Percentiles rank a stretch among this genome's conserved stretches.
Evolutionary conservation across 2,797 vertebrate species (phyloP).

Genomic region (Coregonus ussuriensis): DNA sequence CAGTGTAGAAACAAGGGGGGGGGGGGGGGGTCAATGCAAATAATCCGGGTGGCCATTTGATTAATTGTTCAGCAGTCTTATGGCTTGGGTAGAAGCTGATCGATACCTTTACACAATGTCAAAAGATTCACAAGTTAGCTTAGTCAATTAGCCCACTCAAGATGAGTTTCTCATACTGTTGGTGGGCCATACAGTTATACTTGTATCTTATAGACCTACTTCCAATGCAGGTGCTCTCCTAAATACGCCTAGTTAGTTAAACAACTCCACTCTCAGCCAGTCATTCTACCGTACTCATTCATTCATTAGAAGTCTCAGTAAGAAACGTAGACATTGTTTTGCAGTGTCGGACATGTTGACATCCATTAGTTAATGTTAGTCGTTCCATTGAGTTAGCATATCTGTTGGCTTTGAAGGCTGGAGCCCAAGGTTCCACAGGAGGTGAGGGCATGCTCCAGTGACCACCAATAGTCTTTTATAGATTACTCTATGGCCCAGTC

Average conservation of each 20-base stretch:
- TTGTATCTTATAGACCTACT: background rate
- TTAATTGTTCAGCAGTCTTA: too few species aligned
- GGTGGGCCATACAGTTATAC: background rate
- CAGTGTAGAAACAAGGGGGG: too few species aligned
- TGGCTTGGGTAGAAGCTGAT: too few species aligned
- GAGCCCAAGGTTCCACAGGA: constrained; percentile 3
- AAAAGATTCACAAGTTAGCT: background rate
- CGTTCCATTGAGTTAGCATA: background rate
- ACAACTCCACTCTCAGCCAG: background rate
- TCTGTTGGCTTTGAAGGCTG: background rate
- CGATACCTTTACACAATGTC: background rate
- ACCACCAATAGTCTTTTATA: constrained; percentile 15
- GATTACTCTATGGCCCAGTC: background rate
- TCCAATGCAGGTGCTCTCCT: background rate
- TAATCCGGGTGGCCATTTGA: too few species aligned
- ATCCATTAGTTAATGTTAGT: background rate
- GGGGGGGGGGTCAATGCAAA: too few species aligned
- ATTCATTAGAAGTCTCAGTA: too few species aligned
- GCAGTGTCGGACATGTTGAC: background rate
- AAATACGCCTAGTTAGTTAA: background rate
- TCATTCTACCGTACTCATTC: background rate
- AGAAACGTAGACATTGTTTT: background rate
- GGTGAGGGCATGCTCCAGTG: constrained; percentile 33
- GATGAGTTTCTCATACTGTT: background rate
- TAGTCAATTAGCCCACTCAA: background rate